Conservation (phyloP, 1,140 invertebrate genomes). For the Radopholus similis region DNA sequence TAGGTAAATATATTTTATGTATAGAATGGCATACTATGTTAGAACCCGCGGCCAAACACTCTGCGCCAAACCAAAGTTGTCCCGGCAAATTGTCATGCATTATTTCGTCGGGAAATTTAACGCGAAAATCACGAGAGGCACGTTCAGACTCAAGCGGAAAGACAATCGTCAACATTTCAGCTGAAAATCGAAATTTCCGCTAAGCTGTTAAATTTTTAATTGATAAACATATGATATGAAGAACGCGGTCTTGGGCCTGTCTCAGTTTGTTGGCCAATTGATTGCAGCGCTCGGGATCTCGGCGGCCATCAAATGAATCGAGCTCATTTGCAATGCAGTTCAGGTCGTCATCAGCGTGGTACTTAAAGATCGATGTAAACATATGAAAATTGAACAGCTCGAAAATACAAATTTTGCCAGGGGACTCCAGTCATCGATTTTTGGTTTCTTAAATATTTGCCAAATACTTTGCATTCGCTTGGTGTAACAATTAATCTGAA, state of each 20-base stretch:
- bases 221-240: constrained; percentile 52
- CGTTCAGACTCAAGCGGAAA: constrained; percentile 71
- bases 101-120: constrained; percentile 97
- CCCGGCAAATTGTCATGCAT: constrained; percentile 93
- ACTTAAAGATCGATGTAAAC: constrained; percentile 60
- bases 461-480: constrained; percentile 53
- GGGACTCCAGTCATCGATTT: constrained; percentile 41
- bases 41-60: constrained; percentile 71
- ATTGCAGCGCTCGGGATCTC: constrained; percentile 92
- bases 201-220: not conserved
- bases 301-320: constrained; percentile 94
- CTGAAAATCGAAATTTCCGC: constrained; percentile 71
- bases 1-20: not conserved
- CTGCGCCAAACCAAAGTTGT: constrained; percentile 98
- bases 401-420: constrained; percentile 12
- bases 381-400: not conserved
- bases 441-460: constrained; percentile 57
- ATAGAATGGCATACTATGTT: constrained; percentile 69
- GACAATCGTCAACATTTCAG: constrained; percentile 72
- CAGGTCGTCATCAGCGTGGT: constrained; percentile 92
- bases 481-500: constrained; percentile 6
- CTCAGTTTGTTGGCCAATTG: constrained; percentile 85
- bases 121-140: constrained; percentile 87
- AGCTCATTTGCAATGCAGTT: constrained; percentile 72
- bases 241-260: constrained; percentile 65